phyloP scores from a whole-genome alignment of 2,113 vertebrate species.

The Empidonax traillii region DNA sequence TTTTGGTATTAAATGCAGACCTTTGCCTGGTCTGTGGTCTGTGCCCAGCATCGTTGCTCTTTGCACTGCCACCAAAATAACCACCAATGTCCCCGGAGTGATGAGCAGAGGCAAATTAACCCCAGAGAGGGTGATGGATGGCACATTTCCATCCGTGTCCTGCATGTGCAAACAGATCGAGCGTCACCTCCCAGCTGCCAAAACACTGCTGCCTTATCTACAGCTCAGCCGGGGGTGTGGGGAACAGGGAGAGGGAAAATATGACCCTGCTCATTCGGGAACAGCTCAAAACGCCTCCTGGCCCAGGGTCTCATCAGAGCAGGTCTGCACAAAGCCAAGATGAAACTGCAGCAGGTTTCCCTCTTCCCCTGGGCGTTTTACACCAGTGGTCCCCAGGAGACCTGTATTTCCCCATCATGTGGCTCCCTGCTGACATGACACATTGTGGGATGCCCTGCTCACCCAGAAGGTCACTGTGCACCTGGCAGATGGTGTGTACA shows the following conservation, averaged over 20 bases:
- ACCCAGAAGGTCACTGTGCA: neutral
- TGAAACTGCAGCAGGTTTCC: slow-evolving; percentile 9
- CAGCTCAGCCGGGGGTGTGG: neutral
- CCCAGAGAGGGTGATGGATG: neutral
- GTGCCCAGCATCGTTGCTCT: fast-evolving
- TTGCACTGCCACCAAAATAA: neutral
- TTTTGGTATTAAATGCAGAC: neutral
- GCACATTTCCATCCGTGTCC: neutral
- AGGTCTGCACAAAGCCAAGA: neutral
- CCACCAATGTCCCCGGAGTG: neutral
- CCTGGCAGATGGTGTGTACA: neutral
- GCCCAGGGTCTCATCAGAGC: neutral
- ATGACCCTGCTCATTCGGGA: neutral
- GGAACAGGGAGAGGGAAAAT: slow-evolving; percentile 27
- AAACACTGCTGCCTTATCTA: slow-evolving; percentile 50
- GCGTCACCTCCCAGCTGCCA: slow-evolving; percentile 39
- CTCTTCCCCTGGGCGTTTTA: neutral
- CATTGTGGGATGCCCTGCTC: neutral
- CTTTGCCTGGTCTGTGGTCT: neutral
- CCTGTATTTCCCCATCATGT: slow-evolving; percentile 1
- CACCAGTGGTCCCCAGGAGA: neutral
- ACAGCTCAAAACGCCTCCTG: neutral
- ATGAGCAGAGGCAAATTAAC: neutral
- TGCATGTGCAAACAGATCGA: slow-evolving; percentile 20
- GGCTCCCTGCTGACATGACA: slow-evolving; percentile 4